Conservation (phyloP, 2,888 invertebrate genomes). For the Ennomos erosarius region DNA sequence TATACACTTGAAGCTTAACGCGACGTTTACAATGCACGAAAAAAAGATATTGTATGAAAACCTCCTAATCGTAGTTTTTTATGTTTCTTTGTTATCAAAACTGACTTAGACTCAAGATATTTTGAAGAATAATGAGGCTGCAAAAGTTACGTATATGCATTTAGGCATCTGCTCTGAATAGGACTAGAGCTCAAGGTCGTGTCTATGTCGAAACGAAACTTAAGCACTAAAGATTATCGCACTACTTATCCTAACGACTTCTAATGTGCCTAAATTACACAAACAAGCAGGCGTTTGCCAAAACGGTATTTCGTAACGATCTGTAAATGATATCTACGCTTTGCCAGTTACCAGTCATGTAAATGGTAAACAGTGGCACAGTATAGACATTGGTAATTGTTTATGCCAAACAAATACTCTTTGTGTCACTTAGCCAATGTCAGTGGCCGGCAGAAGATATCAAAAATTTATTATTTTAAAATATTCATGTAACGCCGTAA, state of each 20-base stretch:
- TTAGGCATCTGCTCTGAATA: background rate
- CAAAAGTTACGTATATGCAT: background rate
- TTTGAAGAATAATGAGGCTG: background rate
- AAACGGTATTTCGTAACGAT: slow-evolving; percentile 17
- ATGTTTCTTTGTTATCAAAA: no score
- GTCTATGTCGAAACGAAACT: slow-evolving; percentile 12
- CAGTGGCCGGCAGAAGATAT: no score
- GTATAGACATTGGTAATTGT: no score
- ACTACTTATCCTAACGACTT: slow-evolving; percentile 18
- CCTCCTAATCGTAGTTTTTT: no score
- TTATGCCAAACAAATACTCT: no score
- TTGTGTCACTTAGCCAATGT: no score
- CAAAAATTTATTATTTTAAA: no score
- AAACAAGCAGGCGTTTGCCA: slow-evolving; percentile 5
- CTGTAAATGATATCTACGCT: slow-evolving; percentile 38
- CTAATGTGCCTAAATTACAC: slow-evolving; percentile 21
- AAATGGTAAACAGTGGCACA: slow-evolving; percentile 36
- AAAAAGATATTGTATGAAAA: background rate
- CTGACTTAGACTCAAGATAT: background rate
- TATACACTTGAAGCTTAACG: background rate
- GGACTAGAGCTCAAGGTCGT: slow-evolving; percentile 1
- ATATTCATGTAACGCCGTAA: no score
- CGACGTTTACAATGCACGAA: background rate
- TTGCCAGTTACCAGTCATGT: slow-evolving; percentile 38
- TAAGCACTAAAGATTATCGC: slow-evolving; percentile 12